Evolutionary conservation across 2,888 invertebrate species (phyloP), one percentile per base, ranked within the genome.

Genomic region (Spodoptera littoralis): DNA sequence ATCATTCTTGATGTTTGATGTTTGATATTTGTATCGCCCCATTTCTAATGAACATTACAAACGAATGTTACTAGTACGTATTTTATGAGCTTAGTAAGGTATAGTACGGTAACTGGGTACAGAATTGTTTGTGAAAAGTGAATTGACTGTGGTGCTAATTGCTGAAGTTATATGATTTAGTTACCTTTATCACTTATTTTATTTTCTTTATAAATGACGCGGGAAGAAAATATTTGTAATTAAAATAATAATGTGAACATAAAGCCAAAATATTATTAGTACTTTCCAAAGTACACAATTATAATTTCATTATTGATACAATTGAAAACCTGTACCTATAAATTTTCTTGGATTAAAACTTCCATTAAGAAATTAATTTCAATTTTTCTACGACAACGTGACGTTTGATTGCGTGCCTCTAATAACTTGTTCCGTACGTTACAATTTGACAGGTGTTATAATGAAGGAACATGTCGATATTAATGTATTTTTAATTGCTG

Each of bases 381-480:
- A 12, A 22, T 36, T 46, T 42, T 4, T 42, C 36, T n/a, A 44
- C 30, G 24, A 58, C 12, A 52, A 56, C 48, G 54, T 8, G 36
- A 36, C 22, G 5, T 52, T 50, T 30, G 36, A 55, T 76, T 58
- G 51, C 57, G 57, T 70, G 57, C 13, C 4, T n/a, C 47, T 64
- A 64, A 72, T 54, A 18, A 52, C 51, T 46, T 46, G 43, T 57
- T 56, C 57, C 48, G 44, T 47, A n/a, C 30, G 44, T 57, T 48
- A 76, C 66, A 76, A 72, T 72, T 72, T 72, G 72, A 76, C 79
- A 79, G 79, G 67, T 79, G 79, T 78, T 75, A 78, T 58, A 57
- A 49, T 47, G 24, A 54, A 57, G 30, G 60, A 69, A 62, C 2
- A 70, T 66, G 61, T 66, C 49, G 53, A 76, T 58, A 60, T 57